Base-by-base conservation (phyloP, 2,797 vertebrate species). In the Diplodus sargus region DNA sequence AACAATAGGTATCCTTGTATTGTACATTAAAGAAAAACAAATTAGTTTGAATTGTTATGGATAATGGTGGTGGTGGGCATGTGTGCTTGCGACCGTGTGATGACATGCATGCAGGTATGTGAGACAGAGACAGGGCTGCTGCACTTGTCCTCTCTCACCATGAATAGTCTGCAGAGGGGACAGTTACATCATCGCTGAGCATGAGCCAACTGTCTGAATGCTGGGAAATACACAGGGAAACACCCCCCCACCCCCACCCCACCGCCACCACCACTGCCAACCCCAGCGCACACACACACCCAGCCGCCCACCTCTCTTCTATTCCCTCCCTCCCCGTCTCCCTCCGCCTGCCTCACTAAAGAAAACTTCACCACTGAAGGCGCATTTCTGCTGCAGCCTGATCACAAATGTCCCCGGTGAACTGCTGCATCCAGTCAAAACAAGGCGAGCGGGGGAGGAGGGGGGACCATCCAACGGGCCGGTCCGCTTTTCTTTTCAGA, bases 181-280 rank as follows among this genome's bases (percentile, higher is more conserved):
- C 56, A 78, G 84, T 93, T 90, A 92, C 89, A 90, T 93, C 86
- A 92, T 78, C 16, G 28, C 48, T 91, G 88, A 87, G 76, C 76
- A 22, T 25, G 51, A 53, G 87, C 88, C 85, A 89, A 83, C 22
- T 74, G 65, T 75, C 75, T 83, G 69, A 82, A 85, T 74, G 74
- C 74, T 89, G 82, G 60, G 76, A 84, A 85, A 84, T 48, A 65
- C 58, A 78, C 59, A 30, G 78, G 78, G 61, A 70, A 75, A 59
- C 20, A 68, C 71, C 70, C 25, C 45, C 34, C 57, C 56, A 4
- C 30, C 30, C 5, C 42, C 47, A 30, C 17, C 39, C 42, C 60
- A 4, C 30, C 30, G 0, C 42, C 47, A 30, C 17, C 39, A 11
- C 42, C 60, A 28, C 28, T 28, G 28, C 28, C 28, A 28, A 4